Evolutionary conservation across 2,888 invertebrate species (phyloP), one percentile per base, ranked within the genome.

Genomic region (Gasteruption jaculator): DNA sequence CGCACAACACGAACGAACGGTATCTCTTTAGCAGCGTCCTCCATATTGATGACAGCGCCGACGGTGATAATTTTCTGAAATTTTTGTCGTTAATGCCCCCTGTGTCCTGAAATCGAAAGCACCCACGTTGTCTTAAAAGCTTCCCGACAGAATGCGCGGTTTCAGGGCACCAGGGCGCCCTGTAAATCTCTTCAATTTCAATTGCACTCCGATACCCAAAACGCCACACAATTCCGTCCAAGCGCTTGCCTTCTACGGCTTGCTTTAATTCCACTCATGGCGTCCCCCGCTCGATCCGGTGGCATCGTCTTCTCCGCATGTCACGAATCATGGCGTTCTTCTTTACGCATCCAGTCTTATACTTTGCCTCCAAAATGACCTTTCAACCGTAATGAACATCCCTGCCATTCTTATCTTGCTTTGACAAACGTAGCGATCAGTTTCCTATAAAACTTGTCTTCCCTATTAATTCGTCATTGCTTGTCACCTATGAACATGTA

Each of bases 1-100:
- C 46, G 53, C 56, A 47, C 43, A 48, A 45, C 49, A 44, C n/a
- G 54, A 48, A 51, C 50, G 53, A 40, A 49, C 52, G 41, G 56
- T 51, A 48, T 51, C 49, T 50, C 50, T 48, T 55, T 52, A 48
- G 50, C 53, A 50, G 59, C 61, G 64, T 63, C 65, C 72, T 72
- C 74, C 76, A 76, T 76, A 73, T 77, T 79, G 79, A 78, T 77
- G 77, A 75, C 80, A 80, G 80, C 80, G 80, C 80, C 79, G 76
- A 75, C 78, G 72, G 79, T 79, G 80, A 78, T 79, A 77, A 79
- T 78, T 79, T 76, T 73, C 71, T 71, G 78, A 77, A 79, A 77
- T 79, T 79, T 79, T 77, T 75, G 76, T 75, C 73, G 75, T 73
- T 73, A 77, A 79, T 79, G 80, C 80, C 79, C 79, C 79, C 80